Percentiles rank a stretch among this genome's conserved stretches.
Evolutionary conservation across 2,113 vertebrate genomes (phyloP).

Genomic region (Globicephala melas): DNA sequence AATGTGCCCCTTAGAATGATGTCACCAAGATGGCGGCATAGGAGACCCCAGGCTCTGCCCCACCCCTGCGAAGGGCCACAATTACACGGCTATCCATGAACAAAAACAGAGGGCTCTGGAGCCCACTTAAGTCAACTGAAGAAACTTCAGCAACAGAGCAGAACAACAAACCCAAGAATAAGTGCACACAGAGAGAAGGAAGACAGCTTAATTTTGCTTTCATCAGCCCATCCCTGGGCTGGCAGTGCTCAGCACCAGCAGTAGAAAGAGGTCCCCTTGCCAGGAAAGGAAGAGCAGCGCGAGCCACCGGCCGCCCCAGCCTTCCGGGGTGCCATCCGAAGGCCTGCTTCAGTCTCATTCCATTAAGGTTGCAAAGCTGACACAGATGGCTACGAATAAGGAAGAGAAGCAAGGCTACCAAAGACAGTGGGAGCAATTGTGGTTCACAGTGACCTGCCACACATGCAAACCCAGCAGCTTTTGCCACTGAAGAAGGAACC

Average conservation of each 20-base stretch:
- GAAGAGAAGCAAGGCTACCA: neutral
- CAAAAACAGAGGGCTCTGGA: neutral
- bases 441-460: accelerated
- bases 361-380: neutral
- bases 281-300: too few relatives aligned
- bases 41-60: neutral
- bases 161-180: neutral
- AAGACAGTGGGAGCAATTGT: accelerated
- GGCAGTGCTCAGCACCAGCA: neutral
- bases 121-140: neutral
- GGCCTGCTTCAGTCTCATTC: neutral
- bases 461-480: neutral
- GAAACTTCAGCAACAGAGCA: neutral
- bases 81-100: neutral
- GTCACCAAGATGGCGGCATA: neutral
- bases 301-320: neutral
- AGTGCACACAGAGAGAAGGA: neutral
- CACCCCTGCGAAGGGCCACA: too few relatives aligned
- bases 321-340: neutral
- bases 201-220: neutral
- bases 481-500: neutral
- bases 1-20: neutral
- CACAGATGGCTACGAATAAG: neutral
- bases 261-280: neutral
- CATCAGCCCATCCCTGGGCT: accelerated